A percentile compares a stretch with the other conserved stretches of the same genome.
These are phyloP conservation scores for Alviniconcha strummeri DNA, from an alignment of 2,888 invertebrate species.

Conservation along the genomic window DNA sequence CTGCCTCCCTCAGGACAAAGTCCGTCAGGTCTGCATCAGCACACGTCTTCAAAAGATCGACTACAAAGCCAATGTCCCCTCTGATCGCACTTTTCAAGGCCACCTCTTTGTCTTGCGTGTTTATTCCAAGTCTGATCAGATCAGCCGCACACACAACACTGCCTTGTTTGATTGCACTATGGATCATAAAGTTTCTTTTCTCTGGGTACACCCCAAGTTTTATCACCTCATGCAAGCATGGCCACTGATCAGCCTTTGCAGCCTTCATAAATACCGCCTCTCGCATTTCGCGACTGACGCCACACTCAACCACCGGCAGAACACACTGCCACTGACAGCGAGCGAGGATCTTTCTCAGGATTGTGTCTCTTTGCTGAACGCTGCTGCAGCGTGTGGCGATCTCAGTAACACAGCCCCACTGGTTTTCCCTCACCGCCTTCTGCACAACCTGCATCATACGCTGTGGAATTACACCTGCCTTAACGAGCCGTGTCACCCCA, in stretches of 20 bases:
- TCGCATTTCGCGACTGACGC: not conserved
- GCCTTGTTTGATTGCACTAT: not conserved
- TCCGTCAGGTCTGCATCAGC: slow-evolving; percentile 8
- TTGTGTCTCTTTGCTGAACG: not conserved
- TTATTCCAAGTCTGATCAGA: not conserved
- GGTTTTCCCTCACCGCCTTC: not conserved
- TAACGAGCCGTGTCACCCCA: too few species aligned
- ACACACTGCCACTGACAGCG: not conserved
- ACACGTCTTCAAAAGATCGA: slow-evolving; percentile 4
- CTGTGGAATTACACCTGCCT: too few species aligned
- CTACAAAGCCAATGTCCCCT: not conserved
- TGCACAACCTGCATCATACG: not conserved
- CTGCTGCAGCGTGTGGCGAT: not conserved
- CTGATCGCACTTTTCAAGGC: not conserved
- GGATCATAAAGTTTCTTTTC: not conserved
- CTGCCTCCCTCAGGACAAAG: slow-evolving; percentile 4
- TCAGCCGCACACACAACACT: not conserved
- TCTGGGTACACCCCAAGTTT: not conserved
- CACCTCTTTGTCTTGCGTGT: not conserved
- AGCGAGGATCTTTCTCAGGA: not conserved
- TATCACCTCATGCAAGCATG: not conserved
- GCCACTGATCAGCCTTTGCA: not conserved
- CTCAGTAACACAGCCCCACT: not conserved
- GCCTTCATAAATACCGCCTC: not conserved
- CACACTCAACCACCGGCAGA: not conserved